phyloP scores from a whole-genome alignment of 2,113 vertebrate genomes.

The Dinomys branickii region DNA sequence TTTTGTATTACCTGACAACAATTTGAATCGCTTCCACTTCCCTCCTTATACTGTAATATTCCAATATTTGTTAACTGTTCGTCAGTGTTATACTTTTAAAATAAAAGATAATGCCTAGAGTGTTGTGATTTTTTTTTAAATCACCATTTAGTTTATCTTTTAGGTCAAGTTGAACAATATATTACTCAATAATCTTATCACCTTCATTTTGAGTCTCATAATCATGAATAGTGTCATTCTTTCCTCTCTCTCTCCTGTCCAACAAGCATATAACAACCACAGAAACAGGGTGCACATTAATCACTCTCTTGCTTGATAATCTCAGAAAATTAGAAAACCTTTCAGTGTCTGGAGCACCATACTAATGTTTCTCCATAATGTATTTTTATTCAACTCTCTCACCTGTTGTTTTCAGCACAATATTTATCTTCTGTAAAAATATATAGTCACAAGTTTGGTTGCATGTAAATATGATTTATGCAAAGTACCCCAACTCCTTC shows the following conservation, averaged over 20 bases:
- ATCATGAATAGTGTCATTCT: neutral
- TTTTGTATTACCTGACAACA: neutral
- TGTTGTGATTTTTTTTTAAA: neutral
- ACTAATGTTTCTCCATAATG: rapidly evolving
- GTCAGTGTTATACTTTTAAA: neutral
- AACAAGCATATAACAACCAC: neutral
- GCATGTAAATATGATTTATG: neutral
- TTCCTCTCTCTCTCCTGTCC: neutral
- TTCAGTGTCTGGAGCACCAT: neutral
- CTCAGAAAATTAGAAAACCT: neutral
- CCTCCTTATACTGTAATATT: neutral
- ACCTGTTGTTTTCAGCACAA: neutral
- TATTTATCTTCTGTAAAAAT: neutral
- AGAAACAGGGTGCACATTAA: neutral
- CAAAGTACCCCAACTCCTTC: neutral
- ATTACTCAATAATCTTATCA: neutral
- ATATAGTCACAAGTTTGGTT: neutral
- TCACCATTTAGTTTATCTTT: neutral
- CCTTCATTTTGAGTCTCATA: neutral
- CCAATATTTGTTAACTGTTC: neutral
- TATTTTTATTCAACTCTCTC: neutral
- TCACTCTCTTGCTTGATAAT: neutral
- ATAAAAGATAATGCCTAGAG: neutral
- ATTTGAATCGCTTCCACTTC: neutral
- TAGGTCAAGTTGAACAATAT: neutral